Evolutionary conservation across 2,888 invertebrate species (phyloP).

Genomic region (Himalopsyche kuldschensis): DNA sequence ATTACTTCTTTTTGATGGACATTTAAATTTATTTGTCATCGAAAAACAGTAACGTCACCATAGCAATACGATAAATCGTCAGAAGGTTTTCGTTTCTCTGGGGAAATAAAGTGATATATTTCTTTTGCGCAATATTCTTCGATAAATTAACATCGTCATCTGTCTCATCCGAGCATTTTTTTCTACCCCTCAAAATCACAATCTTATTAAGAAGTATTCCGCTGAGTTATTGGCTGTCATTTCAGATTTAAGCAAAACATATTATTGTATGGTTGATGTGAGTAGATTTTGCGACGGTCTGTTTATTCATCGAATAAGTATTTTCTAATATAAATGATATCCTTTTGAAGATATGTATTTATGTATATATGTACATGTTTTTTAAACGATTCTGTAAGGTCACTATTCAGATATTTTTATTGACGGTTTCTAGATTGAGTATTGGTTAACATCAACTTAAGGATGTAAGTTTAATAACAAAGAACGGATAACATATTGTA

Average conservation of each 20-base stretch:
- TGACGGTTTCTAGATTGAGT: no score
- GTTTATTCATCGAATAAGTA: background rate
- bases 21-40: background rate
- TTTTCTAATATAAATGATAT: no score
- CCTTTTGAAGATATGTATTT: no score
- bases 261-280: background rate
- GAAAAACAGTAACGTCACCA: background rate
- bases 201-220: slow-evolving; percentile 26
- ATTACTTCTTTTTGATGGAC: background rate
- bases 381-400: no score
- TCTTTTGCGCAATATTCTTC: background rate
- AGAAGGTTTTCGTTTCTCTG: background rate
- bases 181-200: slow-evolving; percentile 16
- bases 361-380: no score
- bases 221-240: slow-evolving; percentile 26
- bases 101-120: background rate
- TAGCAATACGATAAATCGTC: background rate
- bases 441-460: no score
- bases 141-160: background rate
- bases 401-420: no score
- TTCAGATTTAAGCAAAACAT: background rate
- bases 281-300: background rate
- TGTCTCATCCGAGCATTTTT: background rate
- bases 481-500: no score
- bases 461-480: no score